Conservation (phyloP, 2,113 vertebrate genomes). For the Mormyrus lacerda region DNA sequence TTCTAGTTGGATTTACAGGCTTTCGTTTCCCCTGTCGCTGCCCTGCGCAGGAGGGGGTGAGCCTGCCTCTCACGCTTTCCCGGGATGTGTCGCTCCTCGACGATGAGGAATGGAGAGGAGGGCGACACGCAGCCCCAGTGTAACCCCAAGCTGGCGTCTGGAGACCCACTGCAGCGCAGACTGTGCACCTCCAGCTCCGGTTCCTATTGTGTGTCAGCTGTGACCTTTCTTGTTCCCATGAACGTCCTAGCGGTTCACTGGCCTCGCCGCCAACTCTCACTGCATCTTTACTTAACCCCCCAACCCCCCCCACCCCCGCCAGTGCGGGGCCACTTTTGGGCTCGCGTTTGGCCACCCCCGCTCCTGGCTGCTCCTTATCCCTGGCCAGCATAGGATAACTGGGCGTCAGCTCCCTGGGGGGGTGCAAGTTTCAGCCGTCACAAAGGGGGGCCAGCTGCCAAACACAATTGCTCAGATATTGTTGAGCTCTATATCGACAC, state of each 20-base stretch:
- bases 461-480: not conserved
- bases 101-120: not conserved
- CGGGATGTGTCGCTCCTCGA: not conserved
- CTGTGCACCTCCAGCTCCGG: not conserved
- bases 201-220: not conserved
- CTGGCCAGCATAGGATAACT: not conserved
- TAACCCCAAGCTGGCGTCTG: not conserved
- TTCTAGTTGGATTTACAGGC: not conserved
- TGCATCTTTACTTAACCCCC: not conserved
- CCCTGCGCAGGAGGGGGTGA: not conserved
- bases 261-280: not conserved
- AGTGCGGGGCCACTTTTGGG: not conserved
- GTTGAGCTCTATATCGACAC: not conserved
- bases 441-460: not conserved
- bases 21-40: not conserved
- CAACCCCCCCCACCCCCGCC: too few species aligned
- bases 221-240: not conserved
- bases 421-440: not conserved
- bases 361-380: not conserved
- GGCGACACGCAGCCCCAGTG: not conserved
- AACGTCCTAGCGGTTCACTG: not conserved
- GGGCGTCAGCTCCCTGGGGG: not conserved
- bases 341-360: not conserved
- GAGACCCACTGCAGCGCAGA: not conserved
- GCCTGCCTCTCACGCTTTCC: not conserved